Conservation (phyloP, 2,888 invertebrate species). For the Lithodes maja region DNA sequence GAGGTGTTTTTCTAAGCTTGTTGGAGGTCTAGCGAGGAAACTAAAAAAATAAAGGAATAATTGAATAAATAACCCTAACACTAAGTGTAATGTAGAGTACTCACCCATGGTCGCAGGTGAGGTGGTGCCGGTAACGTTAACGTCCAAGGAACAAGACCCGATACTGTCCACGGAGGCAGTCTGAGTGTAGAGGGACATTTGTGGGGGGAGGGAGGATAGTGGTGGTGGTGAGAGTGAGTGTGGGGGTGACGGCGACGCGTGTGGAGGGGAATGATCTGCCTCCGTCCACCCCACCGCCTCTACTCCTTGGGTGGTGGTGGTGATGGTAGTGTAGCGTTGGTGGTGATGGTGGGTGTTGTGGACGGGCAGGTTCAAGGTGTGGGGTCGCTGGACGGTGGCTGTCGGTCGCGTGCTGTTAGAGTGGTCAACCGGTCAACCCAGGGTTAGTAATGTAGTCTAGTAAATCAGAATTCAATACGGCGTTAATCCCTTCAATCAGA, state of each 20-base stretch:
- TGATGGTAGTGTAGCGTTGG: not conserved
- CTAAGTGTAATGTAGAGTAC: slow-evolving; percentile 23
- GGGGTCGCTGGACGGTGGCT: slow-evolving; percentile 60
- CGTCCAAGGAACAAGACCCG: slow-evolving; percentile 63
- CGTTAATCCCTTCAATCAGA: no score
- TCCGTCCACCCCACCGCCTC: slow-evolving; percentile 64
- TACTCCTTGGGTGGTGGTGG: not conserved
- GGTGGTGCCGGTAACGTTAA: slow-evolving; percentile 61
- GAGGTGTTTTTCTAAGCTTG: no score
- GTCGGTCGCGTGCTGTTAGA: slow-evolving; percentile 61
- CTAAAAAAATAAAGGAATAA: no score
- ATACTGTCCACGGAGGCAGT: slow-evolving; percentile 62
- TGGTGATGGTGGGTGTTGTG: slow-evolving; percentile 46
- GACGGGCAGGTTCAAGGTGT: slow-evolving; percentile 61
- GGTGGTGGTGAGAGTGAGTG: slow-evolving; percentile 27
- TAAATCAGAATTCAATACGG: no score
- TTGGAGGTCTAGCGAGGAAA: no score
- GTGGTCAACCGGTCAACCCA: slow-evolving; percentile 23
- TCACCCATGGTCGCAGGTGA: slow-evolving; percentile 64
- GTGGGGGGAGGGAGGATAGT: slow-evolving; percentile 36
- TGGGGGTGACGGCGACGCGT: slow-evolving; percentile 40
- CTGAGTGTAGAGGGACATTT: slow-evolving; percentile 50
- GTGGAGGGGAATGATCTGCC: slow-evolving; percentile 28
- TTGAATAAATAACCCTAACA: no score
- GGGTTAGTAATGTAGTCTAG: slow-evolving; percentile 32